Percentiles rank a stretch among this genome's conserved stretches.
Evolutionary conservation across 2,113 vertebrate genomes (phyloP).

Genomic region (Oophaga pumilio): DNA sequence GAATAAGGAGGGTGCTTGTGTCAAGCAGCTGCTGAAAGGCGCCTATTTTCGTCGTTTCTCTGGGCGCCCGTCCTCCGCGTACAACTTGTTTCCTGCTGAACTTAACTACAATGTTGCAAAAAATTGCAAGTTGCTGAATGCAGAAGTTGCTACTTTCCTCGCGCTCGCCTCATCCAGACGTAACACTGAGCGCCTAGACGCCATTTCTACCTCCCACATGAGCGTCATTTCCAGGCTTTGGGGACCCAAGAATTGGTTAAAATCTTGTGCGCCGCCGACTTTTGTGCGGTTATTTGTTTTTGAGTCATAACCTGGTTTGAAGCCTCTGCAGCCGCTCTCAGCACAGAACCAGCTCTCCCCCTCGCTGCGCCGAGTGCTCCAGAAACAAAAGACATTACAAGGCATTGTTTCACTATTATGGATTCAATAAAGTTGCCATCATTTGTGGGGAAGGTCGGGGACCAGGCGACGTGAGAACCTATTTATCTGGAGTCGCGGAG

Average conservation of each 20-base stretch:
- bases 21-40: neutral
- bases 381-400: constrained; percentile 73
- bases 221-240: neutral
- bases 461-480: constrained; percentile 66
- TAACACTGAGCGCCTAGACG: neutral
- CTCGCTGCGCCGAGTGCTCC: constrained; percentile 63
- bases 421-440: constrained; percentile 74
- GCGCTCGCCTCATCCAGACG: neutral
- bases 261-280: neutral
- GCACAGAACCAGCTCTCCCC: constrained; percentile 16
- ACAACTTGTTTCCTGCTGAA: neutral
- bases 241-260: constrained; percentile 16
- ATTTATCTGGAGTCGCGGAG: constrained; percentile 68
- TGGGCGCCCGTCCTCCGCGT: neutral
- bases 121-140: neutral
- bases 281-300: constrained; percentile 29
- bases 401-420: constrained; percentile 74
- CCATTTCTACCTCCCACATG: neutral
- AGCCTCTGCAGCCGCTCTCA: constrained; percentile 3
- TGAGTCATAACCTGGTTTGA: constrained; percentile 38
- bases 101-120: neutral
- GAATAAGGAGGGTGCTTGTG: neutral
- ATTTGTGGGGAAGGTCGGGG: constrained; percentile 69
- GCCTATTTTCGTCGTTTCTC: neutral
- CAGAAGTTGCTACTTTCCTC: neutral